Evolutionary conservation across 2,888 invertebrate species (phyloP), one percentile per base, ranked within the genome.

Genomic region (Zygogramma bicolorata): DNA sequence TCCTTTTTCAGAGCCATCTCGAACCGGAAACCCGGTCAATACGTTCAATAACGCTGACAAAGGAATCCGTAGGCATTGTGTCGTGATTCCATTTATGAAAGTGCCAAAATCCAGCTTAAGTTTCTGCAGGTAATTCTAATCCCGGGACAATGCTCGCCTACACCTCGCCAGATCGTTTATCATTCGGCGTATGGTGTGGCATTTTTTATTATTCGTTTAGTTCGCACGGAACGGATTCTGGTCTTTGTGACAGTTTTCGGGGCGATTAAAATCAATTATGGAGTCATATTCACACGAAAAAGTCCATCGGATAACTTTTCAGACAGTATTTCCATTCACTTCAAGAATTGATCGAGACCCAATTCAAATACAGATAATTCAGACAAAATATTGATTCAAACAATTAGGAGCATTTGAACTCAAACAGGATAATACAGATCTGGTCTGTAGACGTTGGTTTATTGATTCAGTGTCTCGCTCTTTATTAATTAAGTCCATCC

Each of bases 21-120:
- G 42, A 27, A 42, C 62, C 62, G 62, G 62, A 62, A 62, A 62
- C 62, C 15, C n/a, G 27, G 62, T 62, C 62, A 62, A 62, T 62
- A 62, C 62, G n/a, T 62, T 46, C 46, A 62, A 62, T 62, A 42
- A 27, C 15, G 40, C 62, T 18, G 40, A 27, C 40, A 29, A 34
- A 27, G 46, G 42, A 40, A 27, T 25, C 4, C 62, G 40, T 27
- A 53, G 25, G 25, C 53, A 53, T 53, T 53, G 53, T 53, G n/a
- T 27, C 53, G 27, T 53, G 53, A 53, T 53, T 53, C 25, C 53
- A 53, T 53, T 53, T 53, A 25, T 53, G 8, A 25, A 62, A 29
- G 62, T 62, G 62, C 62, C 42, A 62, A 62, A 62, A 62, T 62
- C 62, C 25, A 34, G 62, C 62, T 62, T 34, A 27, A 31, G 62